Percentiles rank a stretch among this genome's conserved stretches.
phyloP scores from a whole-genome alignment of 2,888 invertebrate species.

The Phyllotreta cruciferae region DNA sequence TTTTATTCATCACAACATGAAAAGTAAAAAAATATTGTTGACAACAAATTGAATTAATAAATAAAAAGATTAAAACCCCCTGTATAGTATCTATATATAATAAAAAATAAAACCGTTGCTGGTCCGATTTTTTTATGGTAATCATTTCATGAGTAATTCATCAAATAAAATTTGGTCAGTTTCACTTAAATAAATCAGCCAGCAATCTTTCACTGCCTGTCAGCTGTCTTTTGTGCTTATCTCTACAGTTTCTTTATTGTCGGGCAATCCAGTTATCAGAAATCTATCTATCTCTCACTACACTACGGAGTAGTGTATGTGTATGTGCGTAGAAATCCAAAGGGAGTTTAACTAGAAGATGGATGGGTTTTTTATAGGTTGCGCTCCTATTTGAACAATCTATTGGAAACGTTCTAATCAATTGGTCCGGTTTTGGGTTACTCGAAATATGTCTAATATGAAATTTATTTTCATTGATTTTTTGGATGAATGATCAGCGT shows the following conservation, averaged over 20 bases:
- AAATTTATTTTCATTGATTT: no score
- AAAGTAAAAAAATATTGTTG: no score
- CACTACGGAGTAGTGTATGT: constrained; percentile 19
- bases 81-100: no score
- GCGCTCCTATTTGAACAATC: constrained; percentile 43
- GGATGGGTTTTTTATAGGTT: constrained; percentile 59
- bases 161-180: constrained; percentile 49
- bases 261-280: constrained; percentile 61
- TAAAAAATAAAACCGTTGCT: no score
- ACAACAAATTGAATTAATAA: no score
- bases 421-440: not conserved
- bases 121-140: constrained; percentile 19
- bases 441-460: no score
- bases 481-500: no score
- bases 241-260: constrained; percentile 62
- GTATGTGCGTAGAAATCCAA: constrained; percentile 47
- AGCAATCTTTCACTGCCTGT: constrained; percentile 61
- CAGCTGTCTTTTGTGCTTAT: constrained; percentile 61
- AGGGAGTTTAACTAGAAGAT: constrained; percentile 55
- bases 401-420: constrained; percentile 38
- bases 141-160: constrained; percentile 24
- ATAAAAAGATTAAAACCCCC: no score
- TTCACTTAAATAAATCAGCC: constrained; percentile 54
- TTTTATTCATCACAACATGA: no score
- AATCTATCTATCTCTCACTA: constrained; percentile 47